Percentiles rank a stretch among this genome's conserved stretches.
These are phyloP conservation scores for Eristalis intricaria DNA, from an alignment of 2,888 invertebrate genomes.

Conservation along the genomic window DNA sequence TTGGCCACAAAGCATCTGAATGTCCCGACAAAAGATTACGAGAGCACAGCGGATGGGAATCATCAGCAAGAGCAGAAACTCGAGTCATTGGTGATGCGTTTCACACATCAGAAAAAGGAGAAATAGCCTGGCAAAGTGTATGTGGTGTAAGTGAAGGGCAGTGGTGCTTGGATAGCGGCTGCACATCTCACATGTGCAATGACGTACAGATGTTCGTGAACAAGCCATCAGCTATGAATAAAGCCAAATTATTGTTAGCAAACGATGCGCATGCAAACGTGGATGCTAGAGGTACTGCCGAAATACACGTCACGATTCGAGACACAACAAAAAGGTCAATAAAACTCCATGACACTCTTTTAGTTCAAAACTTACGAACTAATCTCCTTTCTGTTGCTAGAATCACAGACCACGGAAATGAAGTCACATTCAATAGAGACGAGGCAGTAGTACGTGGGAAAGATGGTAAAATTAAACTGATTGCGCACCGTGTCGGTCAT, in stretches of 20 bases:
- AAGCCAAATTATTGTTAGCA: conserved; percentile 6
- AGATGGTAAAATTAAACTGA: conserved; percentile 3
- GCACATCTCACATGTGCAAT: conserved; percentile 27
- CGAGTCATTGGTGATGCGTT: background rate
- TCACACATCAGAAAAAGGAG: too few relatives aligned
- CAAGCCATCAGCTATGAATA: background rate
- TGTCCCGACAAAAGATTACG: background rate
- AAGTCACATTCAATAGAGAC: conserved; percentile 33
- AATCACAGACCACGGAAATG: conserved; percentile 38
- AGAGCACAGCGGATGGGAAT: background rate
- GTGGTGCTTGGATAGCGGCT: conserved; percentile 18
- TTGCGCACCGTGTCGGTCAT: conserved; percentile 5
- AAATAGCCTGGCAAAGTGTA: background rate
- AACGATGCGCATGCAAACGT: background rate
- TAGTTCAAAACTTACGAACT: conserved; percentile 24
- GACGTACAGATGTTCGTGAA: conserved; percentile 6
- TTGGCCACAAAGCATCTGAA: conserved; percentile 7
- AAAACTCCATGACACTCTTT: conserved; percentile 20
- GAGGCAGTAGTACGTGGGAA: too few relatives aligned
- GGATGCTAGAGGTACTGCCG: conserved; percentile 24
- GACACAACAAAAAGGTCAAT: conserved; percentile 23
- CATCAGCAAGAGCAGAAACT: background rate
- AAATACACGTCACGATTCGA: conserved; percentile 3
- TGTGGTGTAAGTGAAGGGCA: background rate
- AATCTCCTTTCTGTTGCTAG: conserved; percentile 40